A percentile compares a stretch with the other conserved stretches of the same genome.
These are phyloP conservation scores for Gastrophryne carolinensis DNA, from an alignment of 2,797 vertebrate species.

Conservation along the genomic window DNA sequence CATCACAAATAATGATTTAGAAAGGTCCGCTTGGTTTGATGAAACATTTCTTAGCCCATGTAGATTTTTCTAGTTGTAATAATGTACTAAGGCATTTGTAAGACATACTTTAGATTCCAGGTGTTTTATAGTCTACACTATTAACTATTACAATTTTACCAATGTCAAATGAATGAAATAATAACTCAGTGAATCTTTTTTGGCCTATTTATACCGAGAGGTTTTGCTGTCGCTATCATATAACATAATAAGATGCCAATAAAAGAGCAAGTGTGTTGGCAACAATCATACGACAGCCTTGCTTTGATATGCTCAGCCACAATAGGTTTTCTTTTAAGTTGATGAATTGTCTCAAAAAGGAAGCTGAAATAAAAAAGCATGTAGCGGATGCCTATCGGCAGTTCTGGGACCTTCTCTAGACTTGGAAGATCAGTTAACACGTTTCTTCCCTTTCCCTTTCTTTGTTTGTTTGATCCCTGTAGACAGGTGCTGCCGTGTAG, in stretches of 20 bases:
- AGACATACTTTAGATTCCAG: too few species aligned
- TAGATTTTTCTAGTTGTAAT: too few species aligned
- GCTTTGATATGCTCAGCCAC: conserved; percentile 63
- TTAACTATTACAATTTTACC: too few species aligned
- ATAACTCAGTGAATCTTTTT: neutral
- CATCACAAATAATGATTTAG: too few species aligned
- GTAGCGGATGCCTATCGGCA: conserved; percentile 68
- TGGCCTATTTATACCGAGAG: neutral
- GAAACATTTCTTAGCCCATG: too few species aligned
- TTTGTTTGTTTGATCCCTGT: conserved; percentile 62
- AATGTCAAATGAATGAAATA: neutral
- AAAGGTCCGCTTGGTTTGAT: too few species aligned
- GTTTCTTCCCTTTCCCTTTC: conserved; percentile 65
- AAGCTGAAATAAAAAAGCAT: conserved; percentile 68
- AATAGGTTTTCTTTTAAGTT: conserved; percentile 65
- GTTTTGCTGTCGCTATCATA: conserved; percentile 47
- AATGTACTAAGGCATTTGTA: too few species aligned
- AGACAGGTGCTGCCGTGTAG: conserved; percentile 58
- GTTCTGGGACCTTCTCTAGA: conserved; percentile 63
- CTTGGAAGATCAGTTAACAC: conserved; percentile 71
- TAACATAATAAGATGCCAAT: conserved; percentile 61
- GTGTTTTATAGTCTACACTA: too few species aligned
- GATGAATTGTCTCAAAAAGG: conserved; percentile 65
- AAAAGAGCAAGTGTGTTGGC: conserved; percentile 66
- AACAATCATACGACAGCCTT: conserved; percentile 51